phyloP scores from a whole-genome alignment of 2,888 invertebrate species.

The Ormyrus rosae region DNA sequence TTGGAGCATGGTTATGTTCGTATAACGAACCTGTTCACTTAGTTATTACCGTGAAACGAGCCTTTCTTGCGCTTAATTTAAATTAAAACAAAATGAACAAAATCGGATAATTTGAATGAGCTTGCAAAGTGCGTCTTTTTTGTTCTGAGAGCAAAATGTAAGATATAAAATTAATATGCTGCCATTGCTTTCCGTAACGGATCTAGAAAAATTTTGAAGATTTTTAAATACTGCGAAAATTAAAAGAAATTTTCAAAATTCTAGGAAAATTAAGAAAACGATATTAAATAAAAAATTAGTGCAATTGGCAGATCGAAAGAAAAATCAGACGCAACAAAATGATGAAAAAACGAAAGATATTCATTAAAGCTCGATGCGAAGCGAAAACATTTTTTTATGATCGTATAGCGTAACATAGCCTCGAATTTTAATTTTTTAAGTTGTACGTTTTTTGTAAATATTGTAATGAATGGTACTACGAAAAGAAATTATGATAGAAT shows the following conservation, averaged over 20 bases:
- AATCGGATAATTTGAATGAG: slow-evolving; percentile 45
- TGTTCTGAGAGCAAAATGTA: slow-evolving; percentile 48
- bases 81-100: slow-evolving; percentile 47
- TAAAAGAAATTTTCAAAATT: slow-evolving; percentile 36
- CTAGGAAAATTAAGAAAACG: slow-evolving; percentile 43
- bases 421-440: slow-evolving; percentile 66
- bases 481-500: slow-evolving; percentile 65
- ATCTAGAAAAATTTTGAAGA: slow-evolving; percentile 30
- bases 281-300: slow-evolving; percentile 57
- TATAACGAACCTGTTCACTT: slow-evolving; percentile 41
- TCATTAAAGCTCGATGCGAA: slow-evolving; percentile 51
- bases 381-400: slow-evolving; percentile 62
- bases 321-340: slow-evolving; percentile 30
- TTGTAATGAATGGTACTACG: slow-evolving; percentile 71
- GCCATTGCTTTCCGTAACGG: slow-evolving; percentile 30
- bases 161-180: slow-evolving; percentile 22
- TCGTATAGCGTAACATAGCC: slow-evolving; percentile 59
- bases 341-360: slow-evolving; percentile 52
- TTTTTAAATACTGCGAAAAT: slow-evolving; percentile 46
- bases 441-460: slow-evolving; percentile 74
- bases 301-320: slow-evolving; percentile 61
- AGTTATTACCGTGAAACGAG: slow-evolving; percentile 47
- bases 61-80: slow-evolving; percentile 53
- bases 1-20: slow-evolving; percentile 33
- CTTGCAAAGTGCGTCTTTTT: slow-evolving; percentile 51